Percentiles rank a stretch among this genome's conserved stretches.
phyloP scores from a whole-genome alignment of 2,797 vertebrate genomes.

The Periophthalmus magnuspinnatus region DNA sequence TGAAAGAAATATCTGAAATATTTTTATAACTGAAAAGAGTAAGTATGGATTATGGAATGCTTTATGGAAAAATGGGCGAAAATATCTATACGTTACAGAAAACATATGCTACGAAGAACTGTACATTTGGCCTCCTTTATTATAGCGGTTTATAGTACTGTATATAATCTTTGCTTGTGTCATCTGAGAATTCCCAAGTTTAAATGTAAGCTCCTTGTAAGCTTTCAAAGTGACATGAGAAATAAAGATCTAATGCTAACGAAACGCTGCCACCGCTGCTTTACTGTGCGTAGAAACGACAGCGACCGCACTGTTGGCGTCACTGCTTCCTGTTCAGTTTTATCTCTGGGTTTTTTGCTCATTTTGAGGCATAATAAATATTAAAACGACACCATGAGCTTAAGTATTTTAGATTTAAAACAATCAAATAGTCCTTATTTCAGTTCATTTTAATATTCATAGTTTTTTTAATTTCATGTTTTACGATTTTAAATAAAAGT shows the following conservation, averaged over 20 bases:
- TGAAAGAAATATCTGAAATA: conserved; percentile 63
- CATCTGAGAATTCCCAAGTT: conserved; percentile 73
- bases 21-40: conserved; percentile 76
- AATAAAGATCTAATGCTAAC: conserved; percentile 80
- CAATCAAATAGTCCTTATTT: too few species aligned
- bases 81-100: conserved; percentile 72
- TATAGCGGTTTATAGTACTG: conserved; percentile 78
- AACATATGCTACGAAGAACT: conserved; percentile 69
- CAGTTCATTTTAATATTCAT: too few species aligned
- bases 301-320: too few species aligned
- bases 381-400: too few species aligned
- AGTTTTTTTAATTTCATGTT: too few species aligned
- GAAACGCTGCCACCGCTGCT: background rate
- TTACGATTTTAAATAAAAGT: too few species aligned
- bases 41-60: conserved; percentile 75
- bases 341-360: too few species aligned
- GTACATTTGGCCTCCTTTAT: conserved; percentile 80
- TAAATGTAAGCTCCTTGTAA: conserved; percentile 79
- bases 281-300: background rate
- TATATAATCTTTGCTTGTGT: conserved; percentile 83
- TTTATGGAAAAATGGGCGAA: conserved; percentile 70
- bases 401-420: too few species aligned
- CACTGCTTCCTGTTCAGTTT: too few species aligned
- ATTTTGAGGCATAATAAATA: too few species aligned
- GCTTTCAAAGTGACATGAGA: conserved; percentile 80